phyloP scores from a whole-genome alignment of 2,888 invertebrate species.

The Campoletis raptor region DNA sequence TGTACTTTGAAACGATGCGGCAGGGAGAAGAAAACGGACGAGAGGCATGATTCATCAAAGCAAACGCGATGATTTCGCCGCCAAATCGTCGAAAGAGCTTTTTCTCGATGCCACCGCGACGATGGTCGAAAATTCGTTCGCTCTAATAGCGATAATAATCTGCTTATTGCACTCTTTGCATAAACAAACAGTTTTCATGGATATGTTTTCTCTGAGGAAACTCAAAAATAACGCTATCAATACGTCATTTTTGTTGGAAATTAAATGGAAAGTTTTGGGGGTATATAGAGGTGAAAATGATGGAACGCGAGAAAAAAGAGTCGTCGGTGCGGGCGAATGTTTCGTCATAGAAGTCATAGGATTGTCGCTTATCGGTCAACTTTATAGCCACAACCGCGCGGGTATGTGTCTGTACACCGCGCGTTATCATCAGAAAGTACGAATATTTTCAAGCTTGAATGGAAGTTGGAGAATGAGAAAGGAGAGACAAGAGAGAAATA shows the following conservation, averaged over 20 bases:
- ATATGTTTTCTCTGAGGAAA: no score
- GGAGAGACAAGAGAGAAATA: neutral
- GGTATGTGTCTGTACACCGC: constrained; percentile 5
- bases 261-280: no score
- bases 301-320: no score
- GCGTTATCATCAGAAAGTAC: constrained; percentile 6
- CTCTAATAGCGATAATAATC: no score
- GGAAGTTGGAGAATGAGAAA: constrained; percentile 40
- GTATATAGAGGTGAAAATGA: no score
- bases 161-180: no score
- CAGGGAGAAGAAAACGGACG: neutral
- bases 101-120: no score
- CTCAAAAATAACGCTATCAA: no score
- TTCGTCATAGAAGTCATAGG: neutral
- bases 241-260: no score
- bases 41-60: constrained; percentile 73
- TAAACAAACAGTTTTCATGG: no score
- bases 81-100: neutral
- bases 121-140: neutral
- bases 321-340: no score
- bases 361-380: constrained; percentile 59
- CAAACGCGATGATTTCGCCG: constrained; percentile 73
- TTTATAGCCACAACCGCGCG: constrained; percentile 11
- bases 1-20: neutral
- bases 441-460: constrained; percentile 54